Evolutionary conservation across 2,113 vertebrate species (phyloP).

Genomic region (Nematolebias whitei): DNA sequence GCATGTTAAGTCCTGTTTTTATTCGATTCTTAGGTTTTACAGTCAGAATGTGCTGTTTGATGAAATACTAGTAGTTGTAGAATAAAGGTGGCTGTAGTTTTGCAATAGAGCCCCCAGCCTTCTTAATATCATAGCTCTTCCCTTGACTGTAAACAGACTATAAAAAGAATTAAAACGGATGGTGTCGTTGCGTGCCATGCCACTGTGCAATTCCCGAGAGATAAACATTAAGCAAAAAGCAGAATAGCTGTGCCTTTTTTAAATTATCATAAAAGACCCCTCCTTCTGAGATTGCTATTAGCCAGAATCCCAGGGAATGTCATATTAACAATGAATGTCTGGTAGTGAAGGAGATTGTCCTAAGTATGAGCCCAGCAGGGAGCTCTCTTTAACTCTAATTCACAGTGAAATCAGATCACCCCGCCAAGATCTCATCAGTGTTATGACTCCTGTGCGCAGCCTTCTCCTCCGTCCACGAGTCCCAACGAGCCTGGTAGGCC

Average conservation of each 20-base stretch:
- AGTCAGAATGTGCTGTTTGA: slow-evolving; percentile 60
- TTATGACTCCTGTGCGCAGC: slow-evolving; percentile 74
- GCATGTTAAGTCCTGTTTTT: slow-evolving; percentile 35
- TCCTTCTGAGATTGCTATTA: slow-evolving; percentile 82
- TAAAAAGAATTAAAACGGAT: slow-evolving; percentile 73
- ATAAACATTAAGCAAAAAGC: slow-evolving; percentile 84
- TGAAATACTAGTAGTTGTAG: slow-evolving; percentile 48
- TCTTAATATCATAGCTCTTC: slow-evolving; percentile 46
- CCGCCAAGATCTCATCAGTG: slow-evolving; percentile 82
- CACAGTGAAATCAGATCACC: slow-evolving; percentile 79
- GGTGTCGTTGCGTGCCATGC: slow-evolving; percentile 59
- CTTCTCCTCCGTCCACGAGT: slow-evolving; percentile 66
- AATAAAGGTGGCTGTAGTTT: slow-evolving; percentile 27
- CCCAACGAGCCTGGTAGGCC: slow-evolving; percentile 56
- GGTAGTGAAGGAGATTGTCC: slow-evolving; percentile 83
- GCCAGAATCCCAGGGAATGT: slow-evolving; percentile 75
- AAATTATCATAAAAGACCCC: slow-evolving; percentile 76
- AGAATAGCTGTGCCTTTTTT: slow-evolving; percentile 63
- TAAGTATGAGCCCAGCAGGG: slow-evolving; percentile 78
- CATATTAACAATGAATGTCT: slow-evolving; percentile 82
- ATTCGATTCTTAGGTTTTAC: slow-evolving; percentile 71
- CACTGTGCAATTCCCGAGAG: slow-evolving; percentile 78
- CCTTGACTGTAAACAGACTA: slow-evolving; percentile 76
- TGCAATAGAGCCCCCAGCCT: slow-evolving; percentile 8
- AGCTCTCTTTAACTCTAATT: slow-evolving; percentile 83